Evolutionary conservation across 2,888 invertebrate species (phyloP).

Genomic region (Poecilobothrus nobilitatus): DNA sequence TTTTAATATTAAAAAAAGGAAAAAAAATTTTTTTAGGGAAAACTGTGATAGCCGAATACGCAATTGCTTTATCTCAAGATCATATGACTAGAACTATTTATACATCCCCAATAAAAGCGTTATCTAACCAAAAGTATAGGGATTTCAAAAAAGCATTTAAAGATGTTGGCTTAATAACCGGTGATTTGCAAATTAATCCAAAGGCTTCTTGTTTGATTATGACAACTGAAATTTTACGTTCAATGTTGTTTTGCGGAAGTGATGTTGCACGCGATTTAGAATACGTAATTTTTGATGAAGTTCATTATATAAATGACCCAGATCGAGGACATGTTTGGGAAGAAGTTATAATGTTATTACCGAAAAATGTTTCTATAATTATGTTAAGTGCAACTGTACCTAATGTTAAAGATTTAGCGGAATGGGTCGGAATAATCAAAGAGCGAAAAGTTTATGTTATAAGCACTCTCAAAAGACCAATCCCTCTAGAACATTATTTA

Average conservation of each 20-base stretch:
- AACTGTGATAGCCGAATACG: constrained; percentile 98
- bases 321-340: constrained; percentile 99
- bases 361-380: constrained; percentile 89
- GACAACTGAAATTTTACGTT: constrained; percentile 97
- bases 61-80: constrained; percentile 87
- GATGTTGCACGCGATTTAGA: constrained; percentile 93
- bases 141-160: constrained; percentile 91
- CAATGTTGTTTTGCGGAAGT: constrained; percentile 92
- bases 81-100: constrained; percentile 91
- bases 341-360: constrained; percentile 91
- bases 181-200: constrained; percentile 91
- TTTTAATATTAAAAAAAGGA: not conserved
- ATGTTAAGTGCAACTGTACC: constrained; percentile 98
- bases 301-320: constrained; percentile 96
- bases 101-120: constrained; percentile 97
- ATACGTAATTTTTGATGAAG: constrained; percentile 98
- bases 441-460: constrained; percentile 87
- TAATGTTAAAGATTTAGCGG: constrained; percentile 91
- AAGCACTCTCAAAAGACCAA: constrained; percentile 85
- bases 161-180: constrained; percentile 88
- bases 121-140: constrained; percentile 97
- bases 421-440: constrained; percentile 83
- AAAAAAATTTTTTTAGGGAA: constrained; percentile 49
- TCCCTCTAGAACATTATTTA: constrained; percentile 89
- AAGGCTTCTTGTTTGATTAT: constrained; percentile 93